Conservation (phyloP, 2,797 vertebrate species). For the Rhincodon typus region DNA sequence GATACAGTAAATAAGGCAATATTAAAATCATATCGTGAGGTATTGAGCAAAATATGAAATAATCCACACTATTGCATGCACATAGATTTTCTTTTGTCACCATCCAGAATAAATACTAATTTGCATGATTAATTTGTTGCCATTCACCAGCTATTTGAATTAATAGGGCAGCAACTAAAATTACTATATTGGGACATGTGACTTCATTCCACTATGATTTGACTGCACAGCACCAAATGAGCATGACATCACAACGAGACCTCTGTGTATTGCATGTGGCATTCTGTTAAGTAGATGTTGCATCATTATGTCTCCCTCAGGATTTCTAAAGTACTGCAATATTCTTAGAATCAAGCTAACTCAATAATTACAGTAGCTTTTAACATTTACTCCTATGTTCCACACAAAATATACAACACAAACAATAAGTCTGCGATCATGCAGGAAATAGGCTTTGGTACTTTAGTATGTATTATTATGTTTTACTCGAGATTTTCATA, state of each 20-base stretch:
- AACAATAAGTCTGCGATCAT: not conserved
- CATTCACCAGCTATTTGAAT: not conserved
- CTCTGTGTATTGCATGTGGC: not conserved
- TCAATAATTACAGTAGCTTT: conserved; percentile 2
- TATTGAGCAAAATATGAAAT: not conserved
- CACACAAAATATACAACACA: not conserved
- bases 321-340: not conserved
- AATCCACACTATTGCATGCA: not conserved
- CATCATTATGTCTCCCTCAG: conserved; percentile 17
- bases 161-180: not conserved
- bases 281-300: conserved; percentile 14
- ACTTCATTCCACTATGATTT: not conserved
- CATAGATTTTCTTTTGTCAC: not conserved
- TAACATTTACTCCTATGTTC: not conserved
- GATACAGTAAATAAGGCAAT: not conserved
- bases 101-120: not conserved
- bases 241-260: conserved; percentile 7
- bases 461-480: not conserved
- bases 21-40: not conserved
- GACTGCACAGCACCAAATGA: not conserved
- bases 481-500: not conserved
- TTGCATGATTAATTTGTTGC: not conserved
- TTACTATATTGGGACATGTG: not conserved
- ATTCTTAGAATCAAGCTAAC: not conserved
- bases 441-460: not conserved